Percentiles rank a stretch among this genome's conserved stretches.
Conservation (phyloP, 2,113 vertebrate genomes). For the Atractosteus spatula region DNA sequence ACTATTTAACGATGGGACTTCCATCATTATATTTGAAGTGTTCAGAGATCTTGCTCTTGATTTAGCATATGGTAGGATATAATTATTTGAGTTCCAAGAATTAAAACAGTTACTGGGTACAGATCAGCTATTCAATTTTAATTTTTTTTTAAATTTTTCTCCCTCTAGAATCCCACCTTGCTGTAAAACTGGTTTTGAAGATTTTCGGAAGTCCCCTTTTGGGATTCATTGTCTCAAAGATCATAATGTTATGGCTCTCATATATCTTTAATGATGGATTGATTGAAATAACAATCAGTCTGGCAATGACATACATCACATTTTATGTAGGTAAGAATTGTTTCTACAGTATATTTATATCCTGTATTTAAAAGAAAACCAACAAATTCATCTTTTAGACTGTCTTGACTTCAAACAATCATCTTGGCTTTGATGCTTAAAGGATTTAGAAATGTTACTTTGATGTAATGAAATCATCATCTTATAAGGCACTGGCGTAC, state of each 20-base stretch:
- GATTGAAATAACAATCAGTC: conserved; percentile 28
- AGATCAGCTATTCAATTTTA: no score
- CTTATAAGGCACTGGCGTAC: no score
- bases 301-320: conserved; percentile 32
- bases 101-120: no score
- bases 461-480: no score
- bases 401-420: no score
- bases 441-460: no score
- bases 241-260: conserved; percentile 21
- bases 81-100: no score
- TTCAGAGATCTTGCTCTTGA: conserved; percentile 25
- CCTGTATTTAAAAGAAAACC: no score
- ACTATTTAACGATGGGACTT: conserved; percentile 28
- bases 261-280: conserved; percentile 32
- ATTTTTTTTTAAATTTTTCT: conserved; percentile 1
- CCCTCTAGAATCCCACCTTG: conserved; percentile 4
- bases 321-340: conserved; percentile 36
- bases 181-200: conserved; percentile 12
- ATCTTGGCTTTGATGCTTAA: no score
- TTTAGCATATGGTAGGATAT: background rate
- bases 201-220: conserved; percentile 19
- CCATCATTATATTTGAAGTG: conserved; percentile 24
- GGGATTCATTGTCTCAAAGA: conserved; percentile 14
- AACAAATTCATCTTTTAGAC: no score
- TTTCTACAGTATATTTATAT: no score